Evolutionary conservation across 2,888 invertebrate species (phyloP).

Genomic region (Frankliniella fusca): DNA sequence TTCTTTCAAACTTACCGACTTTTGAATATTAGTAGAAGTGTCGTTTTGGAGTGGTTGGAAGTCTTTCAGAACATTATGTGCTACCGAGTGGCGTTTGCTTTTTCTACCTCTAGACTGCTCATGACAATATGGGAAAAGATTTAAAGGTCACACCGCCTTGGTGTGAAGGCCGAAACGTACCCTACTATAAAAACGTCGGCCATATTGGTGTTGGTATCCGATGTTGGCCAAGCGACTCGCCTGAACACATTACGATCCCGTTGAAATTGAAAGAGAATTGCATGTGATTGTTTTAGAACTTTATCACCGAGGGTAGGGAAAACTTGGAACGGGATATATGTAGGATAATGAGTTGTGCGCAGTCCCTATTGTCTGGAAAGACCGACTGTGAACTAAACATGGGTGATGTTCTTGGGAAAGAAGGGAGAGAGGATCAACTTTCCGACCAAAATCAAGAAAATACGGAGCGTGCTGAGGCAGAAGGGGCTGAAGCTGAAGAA

Average conservation of each 20-base stretch:
- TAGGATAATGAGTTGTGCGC: conserved; percentile 22
- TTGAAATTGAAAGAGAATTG: neutral
- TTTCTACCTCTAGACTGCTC: too few relatives aligned
- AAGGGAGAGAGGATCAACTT: conserved; percentile 1
- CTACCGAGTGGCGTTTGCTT: too few relatives aligned
- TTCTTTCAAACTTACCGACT: too few relatives aligned
- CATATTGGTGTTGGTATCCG: conserved; percentile 16
- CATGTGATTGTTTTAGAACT: conserved; percentile 1
- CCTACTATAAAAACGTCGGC: neutral
- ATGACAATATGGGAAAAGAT: too few relatives aligned
- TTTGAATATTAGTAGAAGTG: too few relatives aligned
- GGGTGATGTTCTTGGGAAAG: conserved; percentile 21
- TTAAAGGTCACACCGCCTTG: neutral
- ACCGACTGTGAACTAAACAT: conserved; percentile 16
- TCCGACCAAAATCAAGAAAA: neutral
- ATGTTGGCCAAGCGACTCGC: conserved; percentile 15
- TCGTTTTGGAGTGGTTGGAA: too few relatives aligned
- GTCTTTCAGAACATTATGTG: too few relatives aligned
- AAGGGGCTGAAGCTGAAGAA: neutral
- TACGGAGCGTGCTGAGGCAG: neutral
- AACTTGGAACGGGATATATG: neutral
- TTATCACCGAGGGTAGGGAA: neutral
- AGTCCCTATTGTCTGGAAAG: neutral
- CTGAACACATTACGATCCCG: neutral
- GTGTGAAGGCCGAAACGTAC: neutral